Evolutionary conservation across 2,888 invertebrate genomes (phyloP), one percentile per base, ranked within the genome.

Genomic region (Lasioglossum malachurum): DNA sequence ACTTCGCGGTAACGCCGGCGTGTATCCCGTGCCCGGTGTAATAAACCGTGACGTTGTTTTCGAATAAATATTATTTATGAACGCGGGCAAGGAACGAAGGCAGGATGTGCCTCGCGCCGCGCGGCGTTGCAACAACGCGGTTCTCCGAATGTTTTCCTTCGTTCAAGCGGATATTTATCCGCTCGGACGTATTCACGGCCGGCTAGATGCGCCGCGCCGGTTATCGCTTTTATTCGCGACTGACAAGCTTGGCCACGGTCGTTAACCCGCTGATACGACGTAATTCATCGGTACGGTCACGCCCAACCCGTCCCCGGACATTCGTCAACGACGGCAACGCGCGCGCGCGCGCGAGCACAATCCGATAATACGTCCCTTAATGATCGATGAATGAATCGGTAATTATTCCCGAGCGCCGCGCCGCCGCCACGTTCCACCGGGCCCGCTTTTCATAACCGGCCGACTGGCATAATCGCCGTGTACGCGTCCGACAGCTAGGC

Each of bases 361-460:
- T 90, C 83, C 90, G 87, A 91, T 91, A 90, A 92, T 92, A 88
- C 86, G 89, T 89, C 88, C 89, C 89, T 91, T 93, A 92, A 93
- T 93, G 92, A 93, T 92, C 92, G 93, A 87, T 90, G 91, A 92
- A 93, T 92, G 92, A 93, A 91, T 91, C 92, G 90, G 87, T 93
- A 93, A 93, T 93, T 93, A 93, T 88, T 83, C 53, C 23, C 53
- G 23, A 53, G 53, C 53, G 23, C 23, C 23, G 53, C 53, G 53
- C 53, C 53, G 53, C 53, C 53, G 53, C 53, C 53, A 53, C 53
- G 64, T 76, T 60, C 46, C 75, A 83, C 80, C 82, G 82, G 80
- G 81, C 38, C 27, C 72, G 75, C 85, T 86, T 87, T 81, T 73
- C 85, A 80, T n/a, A 60, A 60, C 60, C 60, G 4, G 12, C 27